Evolutionary conservation across 2,113 vertebrate species (phyloP).

Genomic region (Girardinichthys multiradiatus): DNA sequence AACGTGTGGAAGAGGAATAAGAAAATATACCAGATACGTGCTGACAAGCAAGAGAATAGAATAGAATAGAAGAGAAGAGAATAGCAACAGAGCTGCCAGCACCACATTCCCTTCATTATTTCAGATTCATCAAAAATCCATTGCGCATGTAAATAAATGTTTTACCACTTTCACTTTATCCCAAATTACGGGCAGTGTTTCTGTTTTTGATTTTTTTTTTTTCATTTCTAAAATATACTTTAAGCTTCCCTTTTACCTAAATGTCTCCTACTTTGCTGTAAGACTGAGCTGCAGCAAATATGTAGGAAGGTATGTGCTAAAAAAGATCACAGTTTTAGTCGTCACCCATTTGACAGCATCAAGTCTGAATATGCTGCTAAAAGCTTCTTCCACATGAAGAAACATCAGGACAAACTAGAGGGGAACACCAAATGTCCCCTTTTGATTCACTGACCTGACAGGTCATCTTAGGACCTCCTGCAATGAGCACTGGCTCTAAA

Average conservation of each 20-base stretch:
- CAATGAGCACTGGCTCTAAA: not conserved
- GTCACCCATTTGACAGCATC: not conserved
- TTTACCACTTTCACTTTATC: not conserved
- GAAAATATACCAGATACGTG: not conserved
- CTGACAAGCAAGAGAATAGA: too few species aligned
- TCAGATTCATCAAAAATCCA: too few species aligned
- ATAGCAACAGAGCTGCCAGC: not conserved
- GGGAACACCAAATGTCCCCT: not conserved
- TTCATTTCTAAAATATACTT: too few species aligned
- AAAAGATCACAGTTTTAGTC: not conserved
- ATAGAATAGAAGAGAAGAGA: too few species aligned
- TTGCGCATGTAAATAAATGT: not conserved
- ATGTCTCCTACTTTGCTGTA: not conserved
- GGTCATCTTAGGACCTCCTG: not conserved
- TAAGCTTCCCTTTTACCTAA: not conserved
- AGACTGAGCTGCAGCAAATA: not conserved
- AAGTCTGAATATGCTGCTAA: slow-evolving; percentile 5
- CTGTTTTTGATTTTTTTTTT: not conserved
- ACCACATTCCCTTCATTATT: too few species aligned
- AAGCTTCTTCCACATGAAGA: slow-evolving; percentile 12
- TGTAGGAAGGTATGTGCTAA: not conserved
- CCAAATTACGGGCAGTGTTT: not conserved
- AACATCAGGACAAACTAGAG: not conserved
- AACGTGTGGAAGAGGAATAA: not conserved
- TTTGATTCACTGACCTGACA: not conserved